A percentile compares a stretch with the other conserved stretches of the same genome.
Conservation (phyloP, 1,140 invertebrate genomes). For the Apocrypta bakeri region DNA sequence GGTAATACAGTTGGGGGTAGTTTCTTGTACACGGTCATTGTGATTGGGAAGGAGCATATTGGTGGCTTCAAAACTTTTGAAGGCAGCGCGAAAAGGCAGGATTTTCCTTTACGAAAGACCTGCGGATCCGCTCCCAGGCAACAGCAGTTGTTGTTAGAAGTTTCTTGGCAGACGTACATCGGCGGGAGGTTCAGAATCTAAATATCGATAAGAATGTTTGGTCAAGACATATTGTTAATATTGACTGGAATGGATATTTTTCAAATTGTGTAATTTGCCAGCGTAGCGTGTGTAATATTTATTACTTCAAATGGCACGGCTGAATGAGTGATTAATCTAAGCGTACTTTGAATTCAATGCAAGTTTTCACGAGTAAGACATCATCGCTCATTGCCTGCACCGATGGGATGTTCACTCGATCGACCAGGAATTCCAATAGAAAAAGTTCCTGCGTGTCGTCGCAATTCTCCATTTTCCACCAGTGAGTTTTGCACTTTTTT, state of each 20-base stretch:
- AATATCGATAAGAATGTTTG: background rate
- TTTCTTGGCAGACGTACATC: conserved; percentile 68
- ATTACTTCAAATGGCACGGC: too few species aligned
- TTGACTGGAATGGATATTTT: too few species aligned
- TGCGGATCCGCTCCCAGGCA: conserved; percentile 57
- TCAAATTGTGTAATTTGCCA: too few species aligned
- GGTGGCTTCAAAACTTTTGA: conserved; percentile 57
- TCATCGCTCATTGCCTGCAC: conserved; percentile 63
- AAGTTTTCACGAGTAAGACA: conserved; percentile 60
- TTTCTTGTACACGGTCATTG: conserved; percentile 67
- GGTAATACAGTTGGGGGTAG: conserved; percentile 67
- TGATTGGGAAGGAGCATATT: conserved; percentile 65
- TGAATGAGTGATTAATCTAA: conserved; percentile 31
- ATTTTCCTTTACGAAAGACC: conserved; percentile 71
- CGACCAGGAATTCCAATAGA: conserved; percentile 69
- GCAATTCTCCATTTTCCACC: conserved; percentile 48
- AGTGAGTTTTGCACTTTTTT: conserved; percentile 26
- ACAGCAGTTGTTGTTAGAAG: conserved; percentile 55
- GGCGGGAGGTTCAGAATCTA: conserved; percentile 67
- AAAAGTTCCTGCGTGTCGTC: conserved; percentile 61
- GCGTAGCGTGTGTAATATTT: too few species aligned
- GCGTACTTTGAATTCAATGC: conserved; percentile 66
- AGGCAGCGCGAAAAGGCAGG: conserved; percentile 71
- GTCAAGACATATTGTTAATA: too few species aligned
- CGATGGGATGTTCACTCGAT: conserved; percentile 63